A percentile compares a stretch with the other conserved stretches of the same genome.
phyloP scores from a whole-genome alignment of 2,888 invertebrate genomes.

The Tetragnatha montana region DNA sequence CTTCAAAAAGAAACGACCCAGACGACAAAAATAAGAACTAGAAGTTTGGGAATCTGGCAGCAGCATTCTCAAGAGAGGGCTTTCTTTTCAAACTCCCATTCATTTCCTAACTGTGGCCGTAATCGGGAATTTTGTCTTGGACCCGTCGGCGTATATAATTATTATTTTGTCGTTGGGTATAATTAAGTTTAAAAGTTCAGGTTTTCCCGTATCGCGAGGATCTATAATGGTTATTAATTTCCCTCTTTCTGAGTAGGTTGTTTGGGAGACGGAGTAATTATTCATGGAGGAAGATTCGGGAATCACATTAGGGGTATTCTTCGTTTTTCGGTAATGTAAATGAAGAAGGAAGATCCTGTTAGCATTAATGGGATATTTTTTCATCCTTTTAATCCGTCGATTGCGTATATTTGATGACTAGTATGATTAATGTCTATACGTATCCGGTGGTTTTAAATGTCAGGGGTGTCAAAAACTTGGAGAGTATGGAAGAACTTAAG shows the following conservation, averaged over 20 bases:
- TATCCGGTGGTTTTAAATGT: too few species aligned
- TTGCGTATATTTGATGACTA: too few species aligned
- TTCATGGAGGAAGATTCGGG: constrained; percentile 13
- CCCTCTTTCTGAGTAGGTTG: constrained; percentile 3
- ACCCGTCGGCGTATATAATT: constrained; percentile 57
- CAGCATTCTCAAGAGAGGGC: constrained; percentile 7
- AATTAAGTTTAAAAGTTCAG: constrained; percentile 68
- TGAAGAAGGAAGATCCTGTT: background rate
- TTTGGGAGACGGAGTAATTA: constrained; percentile 35
- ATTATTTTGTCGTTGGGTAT: constrained; percentile 61
- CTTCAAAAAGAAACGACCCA: constrained; percentile 11
- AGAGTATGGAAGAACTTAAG: too few species aligned
- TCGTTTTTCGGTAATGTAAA: background rate
- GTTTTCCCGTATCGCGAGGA: constrained; percentile 28
- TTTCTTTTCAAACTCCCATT: constrained; percentile 59
- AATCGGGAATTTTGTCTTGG: constrained; percentile 25
- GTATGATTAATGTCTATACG: too few species aligned
- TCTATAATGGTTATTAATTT: constrained; percentile 64
- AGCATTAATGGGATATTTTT: background rate
- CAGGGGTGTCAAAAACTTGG: too few species aligned
- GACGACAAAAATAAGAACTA: constrained; percentile 15
- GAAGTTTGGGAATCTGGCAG: constrained; percentile 26
- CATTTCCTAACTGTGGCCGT: constrained; percentile 52
- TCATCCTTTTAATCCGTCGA: too few species aligned
- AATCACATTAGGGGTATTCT: background rate